Evolutionary conservation across 2,888 invertebrate genomes (phyloP).

Genomic region (Aelia acuminata): DNA sequence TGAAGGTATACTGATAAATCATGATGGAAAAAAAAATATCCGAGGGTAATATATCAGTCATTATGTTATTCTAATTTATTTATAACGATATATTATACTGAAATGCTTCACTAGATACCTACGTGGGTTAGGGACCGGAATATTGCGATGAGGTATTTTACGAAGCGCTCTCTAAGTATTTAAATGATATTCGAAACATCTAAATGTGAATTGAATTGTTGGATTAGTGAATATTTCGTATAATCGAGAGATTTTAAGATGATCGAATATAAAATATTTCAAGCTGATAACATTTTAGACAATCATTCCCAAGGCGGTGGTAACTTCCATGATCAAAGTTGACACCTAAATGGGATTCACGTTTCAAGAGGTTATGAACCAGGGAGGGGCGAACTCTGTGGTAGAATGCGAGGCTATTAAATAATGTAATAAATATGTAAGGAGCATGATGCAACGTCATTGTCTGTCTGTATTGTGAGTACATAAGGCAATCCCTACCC

Average conservation of each 20-base stretch:
- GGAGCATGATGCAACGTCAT: slow-evolving; percentile 7
- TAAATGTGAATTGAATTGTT: too few species aligned
- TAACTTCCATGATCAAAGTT: not conserved
- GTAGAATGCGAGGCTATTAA: not conserved
- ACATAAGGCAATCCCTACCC: not conserved
- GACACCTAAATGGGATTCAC: not conserved
- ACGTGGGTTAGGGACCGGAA: too few species aligned
- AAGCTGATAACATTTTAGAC: too few species aligned
- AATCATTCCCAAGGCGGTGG: not conserved
- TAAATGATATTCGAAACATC: too few species aligned
- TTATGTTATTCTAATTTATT: not conserved
- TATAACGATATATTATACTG: not conserved
- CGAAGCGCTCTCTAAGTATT: too few species aligned
- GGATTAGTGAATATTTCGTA: too few species aligned
- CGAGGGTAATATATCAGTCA: not conserved
- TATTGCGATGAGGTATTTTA: too few species aligned
- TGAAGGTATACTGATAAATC: not conserved
- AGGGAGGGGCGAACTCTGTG: not conserved
- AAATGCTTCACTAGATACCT: too few species aligned
- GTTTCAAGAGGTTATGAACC: not conserved
- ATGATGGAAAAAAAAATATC: not conserved
- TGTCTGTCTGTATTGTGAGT: slow-evolving; percentile 5
- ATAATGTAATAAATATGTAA: slow-evolving; percentile 31
- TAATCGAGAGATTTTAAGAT: too few species aligned
- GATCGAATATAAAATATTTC: too few species aligned